Evolutionary conservation across 2,113 vertebrate species (phyloP).

Genomic region (Corythaixoides concolor): DNA sequence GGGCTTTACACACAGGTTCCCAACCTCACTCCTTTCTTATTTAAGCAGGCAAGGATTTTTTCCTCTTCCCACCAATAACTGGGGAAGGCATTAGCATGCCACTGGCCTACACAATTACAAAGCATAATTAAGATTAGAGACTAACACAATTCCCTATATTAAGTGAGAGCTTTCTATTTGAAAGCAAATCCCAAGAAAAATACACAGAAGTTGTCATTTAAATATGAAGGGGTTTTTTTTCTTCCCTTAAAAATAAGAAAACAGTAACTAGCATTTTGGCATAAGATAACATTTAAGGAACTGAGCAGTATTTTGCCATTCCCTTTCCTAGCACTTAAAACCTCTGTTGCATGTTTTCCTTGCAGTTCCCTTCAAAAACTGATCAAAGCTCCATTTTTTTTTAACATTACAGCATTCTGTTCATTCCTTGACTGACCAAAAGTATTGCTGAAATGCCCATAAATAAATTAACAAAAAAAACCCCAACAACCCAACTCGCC

Average conservation of each 20-base stretch:
- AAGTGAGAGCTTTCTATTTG: background rate
- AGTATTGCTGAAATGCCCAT: conserved; percentile 52
- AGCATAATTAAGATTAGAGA: background rate
- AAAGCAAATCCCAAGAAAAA: background rate
- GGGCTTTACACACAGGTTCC: background rate
- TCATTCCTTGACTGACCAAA: conserved; percentile 46
- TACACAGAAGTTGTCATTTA: conserved; percentile 6
- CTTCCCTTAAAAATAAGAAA: conserved; percentile 11
- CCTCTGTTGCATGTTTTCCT: background rate
- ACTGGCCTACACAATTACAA: background rate
- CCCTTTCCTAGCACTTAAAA: background rate
- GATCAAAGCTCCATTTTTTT: background rate
- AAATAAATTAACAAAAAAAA: background rate
- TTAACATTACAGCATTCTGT: background rate
- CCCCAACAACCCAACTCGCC: fast-evolving
- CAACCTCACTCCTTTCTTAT: background rate
- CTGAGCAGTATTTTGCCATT: background rate
- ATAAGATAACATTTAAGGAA: conserved; percentile 15
- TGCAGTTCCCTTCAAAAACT: background rate
- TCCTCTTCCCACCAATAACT: background rate
- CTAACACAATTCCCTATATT: background rate
- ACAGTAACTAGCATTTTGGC: background rate
- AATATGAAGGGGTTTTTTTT: background rate
- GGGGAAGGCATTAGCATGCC: background rate
- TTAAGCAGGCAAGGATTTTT: background rate